phyloP scores from a whole-genome alignment of 2,888 invertebrate genomes.

The Emmelina monodactyla region DNA sequence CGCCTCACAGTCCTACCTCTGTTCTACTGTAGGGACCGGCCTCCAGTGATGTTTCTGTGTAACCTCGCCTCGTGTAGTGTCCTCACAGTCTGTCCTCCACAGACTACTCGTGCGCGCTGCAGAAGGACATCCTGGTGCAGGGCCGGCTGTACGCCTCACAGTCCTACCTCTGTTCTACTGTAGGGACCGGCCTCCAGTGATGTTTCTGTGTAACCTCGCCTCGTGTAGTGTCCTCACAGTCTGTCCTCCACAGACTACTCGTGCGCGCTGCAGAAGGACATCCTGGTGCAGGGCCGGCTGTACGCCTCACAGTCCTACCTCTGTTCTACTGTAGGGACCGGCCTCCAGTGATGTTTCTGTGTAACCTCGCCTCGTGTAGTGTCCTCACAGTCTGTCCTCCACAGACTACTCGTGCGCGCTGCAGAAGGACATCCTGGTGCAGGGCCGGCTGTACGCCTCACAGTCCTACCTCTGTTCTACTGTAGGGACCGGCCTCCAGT shows the following conservation, averaged over 20 bases:
- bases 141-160: conserved; percentile 95
- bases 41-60: too few species aligned
- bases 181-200: too few species aligned
- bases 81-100: too few species aligned
- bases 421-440: conserved; percentile 94
- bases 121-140: conserved; percentile 94
- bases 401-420: conserved; percentile 97
- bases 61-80: too few species aligned
- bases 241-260: conserved; percentile 85
- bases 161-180: conserved; percentile 94
- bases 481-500: too few species aligned
- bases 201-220: too few species aligned
- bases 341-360: too few species aligned
- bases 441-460: conserved; percentile 94
- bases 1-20: conserved; percentile 93
- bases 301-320: conserved; percentile 95
- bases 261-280: conserved; percentile 95
- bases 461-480: conserved; percentile 95
- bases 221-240: too few species aligned
- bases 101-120: conserved; percentile 98
- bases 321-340: too few species aligned
- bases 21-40: too few species aligned
- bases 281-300: conserved; percentile 92
- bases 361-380: too few species aligned
- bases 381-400: too few species aligned